phyloP scores from a whole-genome alignment of 1,140 invertebrate species.

The Macrobrachium nipponense region DNA sequence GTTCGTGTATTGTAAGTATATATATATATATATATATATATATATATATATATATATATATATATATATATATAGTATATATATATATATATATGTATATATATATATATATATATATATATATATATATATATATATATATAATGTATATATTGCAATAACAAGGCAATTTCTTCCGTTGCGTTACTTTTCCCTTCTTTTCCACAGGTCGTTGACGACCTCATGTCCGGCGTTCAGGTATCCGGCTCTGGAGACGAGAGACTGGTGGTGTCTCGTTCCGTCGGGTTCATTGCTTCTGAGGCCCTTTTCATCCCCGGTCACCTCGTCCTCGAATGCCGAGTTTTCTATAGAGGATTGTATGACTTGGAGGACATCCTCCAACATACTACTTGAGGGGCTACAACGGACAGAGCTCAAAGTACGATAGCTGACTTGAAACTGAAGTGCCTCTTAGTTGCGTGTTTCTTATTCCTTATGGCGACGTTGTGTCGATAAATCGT shows the following conservation, averaged over 20 bases:
- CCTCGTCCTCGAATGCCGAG: conserved; percentile 34
- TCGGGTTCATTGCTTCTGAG: conserved; percentile 19
- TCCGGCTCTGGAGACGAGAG: not conserved
- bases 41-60: conserved; percentile 11
- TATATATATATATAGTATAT: not conserved
- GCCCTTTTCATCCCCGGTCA: conserved; percentile 22
- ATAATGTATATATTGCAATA: too few relatives aligned
- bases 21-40: conserved; percentile 14
- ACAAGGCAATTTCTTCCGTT: too few relatives aligned
- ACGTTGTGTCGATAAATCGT: too few relatives aligned
- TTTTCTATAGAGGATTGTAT: conserved; percentile 29
- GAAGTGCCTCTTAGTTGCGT: too few relatives aligned
- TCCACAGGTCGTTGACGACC: conserved; percentile 21
- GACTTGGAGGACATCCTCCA: conserved; percentile 18
- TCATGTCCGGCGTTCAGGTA: conserved; percentile 24
- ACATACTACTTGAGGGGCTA: conserved; percentile 33
- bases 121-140: too few relatives aligned
- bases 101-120: too few relatives aligned
- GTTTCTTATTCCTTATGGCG: too few relatives aligned
- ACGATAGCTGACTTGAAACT: too few relatives aligned
- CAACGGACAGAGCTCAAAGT: not conserved
- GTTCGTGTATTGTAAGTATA: not conserved
- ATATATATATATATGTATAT: too few relatives aligned
- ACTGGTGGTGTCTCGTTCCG: conserved; percentile 25
- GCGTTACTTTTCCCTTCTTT: too few relatives aligned